A percentile compares a stretch with the other conserved stretches of the same genome.
These are phyloP conservation scores for Perognathus longimembris DNA, from an alignment of 2,113 vertebrate genomes.

Conservation along the genomic window DNA sequence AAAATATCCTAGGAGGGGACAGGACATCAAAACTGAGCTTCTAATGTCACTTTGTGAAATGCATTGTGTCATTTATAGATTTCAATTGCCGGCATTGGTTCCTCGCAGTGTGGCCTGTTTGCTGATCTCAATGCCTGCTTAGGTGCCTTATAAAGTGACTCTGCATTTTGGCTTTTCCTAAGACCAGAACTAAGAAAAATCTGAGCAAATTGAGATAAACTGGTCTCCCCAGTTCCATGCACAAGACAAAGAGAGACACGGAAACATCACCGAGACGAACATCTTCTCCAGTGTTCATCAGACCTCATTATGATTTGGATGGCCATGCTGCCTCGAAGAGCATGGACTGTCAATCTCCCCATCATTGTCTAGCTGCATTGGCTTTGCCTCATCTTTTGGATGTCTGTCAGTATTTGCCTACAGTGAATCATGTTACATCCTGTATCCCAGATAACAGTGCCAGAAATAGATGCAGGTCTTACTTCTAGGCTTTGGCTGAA, in stretches of 20 bases:
- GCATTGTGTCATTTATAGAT: not conserved
- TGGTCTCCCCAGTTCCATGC: too few relatives aligned
- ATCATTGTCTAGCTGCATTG: not conserved
- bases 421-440: conserved; percentile 44
- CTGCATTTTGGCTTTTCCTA: not conserved
- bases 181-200: not conserved
- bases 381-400: conserved; percentile 52
- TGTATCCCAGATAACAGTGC: conserved; percentile 61
- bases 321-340: not conserved
- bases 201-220: not conserved
- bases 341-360: not conserved
- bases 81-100: not conserved
- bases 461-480: conserved; percentile 55
- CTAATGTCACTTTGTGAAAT: not conserved
- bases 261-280: not conserved
- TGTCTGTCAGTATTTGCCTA: not conserved
- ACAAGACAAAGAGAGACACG: not conserved
- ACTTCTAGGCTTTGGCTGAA: conserved; percentile 26
- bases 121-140: too few relatives aligned
- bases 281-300: not conserved
- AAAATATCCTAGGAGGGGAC: not conserved
- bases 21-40: not conserved
- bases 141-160: not conserved
- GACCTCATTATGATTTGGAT: not conserved
- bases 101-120: too few relatives aligned